A percentile compares a stretch with the other conserved stretches of the same genome.
Evolutionary conservation across 2,797 vertebrate genomes (phyloP).

Genomic region (Chiroxiphia lanceolata): DNA sequence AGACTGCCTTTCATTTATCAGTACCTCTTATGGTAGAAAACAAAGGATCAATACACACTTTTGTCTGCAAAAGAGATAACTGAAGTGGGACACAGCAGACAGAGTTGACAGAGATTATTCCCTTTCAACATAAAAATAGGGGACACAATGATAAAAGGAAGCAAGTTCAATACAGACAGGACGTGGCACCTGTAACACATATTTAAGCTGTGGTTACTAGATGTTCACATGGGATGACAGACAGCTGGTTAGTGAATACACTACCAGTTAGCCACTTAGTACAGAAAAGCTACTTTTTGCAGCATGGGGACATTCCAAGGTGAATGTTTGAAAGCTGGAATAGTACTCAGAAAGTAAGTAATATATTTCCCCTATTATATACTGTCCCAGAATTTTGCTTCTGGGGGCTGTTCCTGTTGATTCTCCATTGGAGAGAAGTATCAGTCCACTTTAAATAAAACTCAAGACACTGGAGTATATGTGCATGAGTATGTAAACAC

Average conservation of each 20-base stretch:
- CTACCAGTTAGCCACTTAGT: background rate
- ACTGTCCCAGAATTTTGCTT: background rate
- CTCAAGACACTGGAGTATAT: background rate
- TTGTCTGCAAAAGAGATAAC: background rate
- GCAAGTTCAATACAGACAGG: background rate
- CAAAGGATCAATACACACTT: background rate
- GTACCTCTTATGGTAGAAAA: background rate
- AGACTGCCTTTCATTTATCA: background rate
- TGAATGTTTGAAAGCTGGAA: background rate
- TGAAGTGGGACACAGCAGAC: background rate
- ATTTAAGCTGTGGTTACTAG: background rate
- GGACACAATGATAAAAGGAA: background rate
- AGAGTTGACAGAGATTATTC: background rate
- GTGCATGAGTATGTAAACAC: rapidly evolving
- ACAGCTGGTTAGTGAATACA: background rate
- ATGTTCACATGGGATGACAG: background rate
- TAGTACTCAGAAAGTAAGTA: background rate
- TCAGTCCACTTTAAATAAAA: background rate
- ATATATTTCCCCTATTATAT: background rate
- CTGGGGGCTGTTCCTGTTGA: background rate
- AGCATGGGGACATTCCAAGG: background rate
- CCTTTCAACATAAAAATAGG: background rate
- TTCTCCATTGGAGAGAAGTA: background rate
- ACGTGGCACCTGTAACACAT: background rate
- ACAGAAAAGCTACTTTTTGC: background rate